Evolutionary conservation across 2,113 vertebrate genomes (phyloP).

Genomic region (Gymnarchus niloticus): DNA sequence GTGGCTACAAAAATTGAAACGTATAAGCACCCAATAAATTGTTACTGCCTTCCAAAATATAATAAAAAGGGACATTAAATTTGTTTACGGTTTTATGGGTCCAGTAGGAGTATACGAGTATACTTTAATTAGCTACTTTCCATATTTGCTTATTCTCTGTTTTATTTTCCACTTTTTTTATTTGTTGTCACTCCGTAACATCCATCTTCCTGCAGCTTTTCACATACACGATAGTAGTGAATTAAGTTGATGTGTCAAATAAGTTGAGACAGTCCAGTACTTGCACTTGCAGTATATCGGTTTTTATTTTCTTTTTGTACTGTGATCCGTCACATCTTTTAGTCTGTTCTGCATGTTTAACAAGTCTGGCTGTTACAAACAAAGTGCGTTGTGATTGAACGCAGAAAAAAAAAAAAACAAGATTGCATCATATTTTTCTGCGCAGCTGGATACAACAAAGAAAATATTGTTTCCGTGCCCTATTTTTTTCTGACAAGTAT

Average conservation of each 20-base stretch:
- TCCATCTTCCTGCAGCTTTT: neutral
- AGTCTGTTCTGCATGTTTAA: neutral
- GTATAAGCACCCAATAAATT: no score
- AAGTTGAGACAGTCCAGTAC: neutral
- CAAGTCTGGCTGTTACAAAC: neutral
- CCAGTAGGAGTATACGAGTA: neutral
- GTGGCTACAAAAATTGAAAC: neutral
- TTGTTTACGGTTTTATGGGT: neutral
- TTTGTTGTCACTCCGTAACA: neutral
- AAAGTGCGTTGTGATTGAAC: neutral
- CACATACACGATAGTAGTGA: no score
- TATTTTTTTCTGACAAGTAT: neutral
- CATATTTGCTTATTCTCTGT: neutral
- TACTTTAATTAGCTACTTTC: neutral
- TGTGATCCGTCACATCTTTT: neutral
- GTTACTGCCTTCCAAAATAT: neutral
- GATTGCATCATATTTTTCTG: neutral
- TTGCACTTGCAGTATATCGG: neutral
- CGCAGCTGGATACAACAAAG: neutral
- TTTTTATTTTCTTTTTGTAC: neutral
- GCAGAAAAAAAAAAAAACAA: conserved; percentile 12
- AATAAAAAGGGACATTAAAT: no score
- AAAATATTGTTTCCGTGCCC: neutral
- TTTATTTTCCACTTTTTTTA: neutral
- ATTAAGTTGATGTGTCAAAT: neutral